Evolutionary conservation across 2,113 vertebrate species (phyloP), one percentile per base, ranked within the genome.

Genomic region (Nesogale talazaci): DNA sequence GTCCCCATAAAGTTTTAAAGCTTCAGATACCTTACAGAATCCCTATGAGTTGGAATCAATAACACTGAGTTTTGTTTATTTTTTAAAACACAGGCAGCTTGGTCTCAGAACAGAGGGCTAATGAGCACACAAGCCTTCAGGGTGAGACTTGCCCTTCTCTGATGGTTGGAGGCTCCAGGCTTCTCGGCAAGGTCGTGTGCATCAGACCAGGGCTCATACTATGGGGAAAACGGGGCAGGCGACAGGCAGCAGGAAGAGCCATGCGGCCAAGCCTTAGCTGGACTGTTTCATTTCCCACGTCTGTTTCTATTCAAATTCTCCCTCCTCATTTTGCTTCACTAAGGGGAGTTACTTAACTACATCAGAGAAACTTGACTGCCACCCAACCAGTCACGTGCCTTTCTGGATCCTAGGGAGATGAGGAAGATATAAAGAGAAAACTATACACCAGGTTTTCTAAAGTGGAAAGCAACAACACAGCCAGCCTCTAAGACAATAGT

Each of bases 341-440:
- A 72, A 86, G 3, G 16, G 42, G 12, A n/a, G 77, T 61, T 74
- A 74, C 75, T 90, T 90, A 75, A 80, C 86, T 63, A 85, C 82
- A 81, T 77, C 74, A 63, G 92, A 36, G 40, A 72, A 78, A 92
- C n/a, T 9, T 76, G 27, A 23, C n/a, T 81, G 86, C 81, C 42
- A 34, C 86, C 52, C 59, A 31, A 20, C 36, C 38, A 67, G 61
- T 88, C 56, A 77, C 0, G 0, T 57, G 59, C 25, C 46, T 83
- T 46, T 69, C 63, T 63, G 69, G 63, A 80, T 40, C 34, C 72
- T 34, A 57, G 56, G 76, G 52, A 61, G 0, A 0, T 40, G 65
- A 63, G 75, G 19, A 84, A 84, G 63, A 56, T 59, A 88, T 70
- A 87, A 76, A 80, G 52, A 89, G 57, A 38, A 87, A 83, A 84